Evolutionary conservation across 2,113 vertebrate species (phyloP).

Genomic region (Mormoops blainvillei): DNA sequence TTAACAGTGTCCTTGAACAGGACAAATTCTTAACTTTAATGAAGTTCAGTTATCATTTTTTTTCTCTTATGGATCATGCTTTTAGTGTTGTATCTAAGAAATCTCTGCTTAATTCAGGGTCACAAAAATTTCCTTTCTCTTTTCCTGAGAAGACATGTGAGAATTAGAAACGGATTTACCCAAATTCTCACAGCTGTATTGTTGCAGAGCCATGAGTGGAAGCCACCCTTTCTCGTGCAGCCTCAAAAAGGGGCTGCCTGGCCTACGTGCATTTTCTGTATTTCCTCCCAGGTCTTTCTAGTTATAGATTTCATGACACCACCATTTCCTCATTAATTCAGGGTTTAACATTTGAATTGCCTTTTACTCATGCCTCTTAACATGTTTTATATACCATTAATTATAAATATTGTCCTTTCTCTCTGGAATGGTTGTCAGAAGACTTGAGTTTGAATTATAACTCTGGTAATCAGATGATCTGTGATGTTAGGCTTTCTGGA

Average conservation of each 20-base stretch:
- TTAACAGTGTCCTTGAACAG: neutral
- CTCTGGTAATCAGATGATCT: neutral
- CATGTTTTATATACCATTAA: neutral
- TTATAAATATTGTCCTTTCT: conserved; percentile 10
- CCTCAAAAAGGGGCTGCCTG: neutral
- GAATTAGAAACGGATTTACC: neutral
- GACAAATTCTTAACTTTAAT: neutral
- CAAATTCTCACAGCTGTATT: neutral
- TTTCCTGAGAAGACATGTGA: neutral
- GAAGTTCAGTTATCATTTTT: neutral
- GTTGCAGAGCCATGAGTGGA: neutral
- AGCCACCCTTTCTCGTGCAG: neutral
- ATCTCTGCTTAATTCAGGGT: neutral
- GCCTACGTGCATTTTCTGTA: neutral
- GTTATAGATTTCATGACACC: neutral
- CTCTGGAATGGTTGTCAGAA: neutral
- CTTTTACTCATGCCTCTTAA: neutral
- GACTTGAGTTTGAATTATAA: neutral
- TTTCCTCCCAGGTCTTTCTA: neutral
- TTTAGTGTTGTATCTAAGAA: neutral
- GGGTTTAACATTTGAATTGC: conserved; percentile 11
- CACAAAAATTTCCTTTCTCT: neutral
- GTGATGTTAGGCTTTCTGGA: neutral
- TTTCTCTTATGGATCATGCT: neutral
- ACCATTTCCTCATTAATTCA: conserved; percentile 13